A percentile compares a stretch with the other conserved stretches of the same genome.
These are phyloP conservation scores for Gymnodraco acuticeps DNA, from an alignment of 2,797 vertebrate genomes.

Conservation along the genomic window DNA sequence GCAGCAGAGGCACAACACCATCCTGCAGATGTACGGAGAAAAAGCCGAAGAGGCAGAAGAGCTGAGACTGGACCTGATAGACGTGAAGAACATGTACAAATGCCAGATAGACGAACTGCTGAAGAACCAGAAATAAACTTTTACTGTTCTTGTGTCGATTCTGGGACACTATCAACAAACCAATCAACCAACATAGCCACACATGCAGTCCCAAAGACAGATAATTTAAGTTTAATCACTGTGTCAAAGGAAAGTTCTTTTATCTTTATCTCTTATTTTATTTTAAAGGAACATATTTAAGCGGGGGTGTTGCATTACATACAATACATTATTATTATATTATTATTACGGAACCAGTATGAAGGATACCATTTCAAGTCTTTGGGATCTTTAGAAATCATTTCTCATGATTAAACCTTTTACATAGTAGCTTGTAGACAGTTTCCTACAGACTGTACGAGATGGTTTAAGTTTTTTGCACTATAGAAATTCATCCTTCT, in stretches of 20 bases:
- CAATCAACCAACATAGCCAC: conserved; percentile 15
- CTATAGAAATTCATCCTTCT: conserved; percentile 54
- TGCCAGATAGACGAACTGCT: conserved; percentile 97
- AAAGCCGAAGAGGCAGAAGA: conserved; percentile 99
- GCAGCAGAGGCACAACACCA: conserved; percentile 98
- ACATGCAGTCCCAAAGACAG: conserved; percentile 42
- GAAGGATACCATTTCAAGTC: conserved; percentile 54
- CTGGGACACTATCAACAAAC: conserved; percentile 22
- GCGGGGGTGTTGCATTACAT: conserved; percentile 21
- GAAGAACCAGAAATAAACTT: conserved; percentile 86
- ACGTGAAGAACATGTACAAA: conserved; percentile 99
- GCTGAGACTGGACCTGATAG: conserved; percentile 94
- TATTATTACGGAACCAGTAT: conserved; percentile 45
- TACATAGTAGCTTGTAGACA: conserved; percentile 27
- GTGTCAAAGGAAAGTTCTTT: conserved; percentile 34
- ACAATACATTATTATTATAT: conserved; percentile 34
- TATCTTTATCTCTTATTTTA: conserved; percentile 43
- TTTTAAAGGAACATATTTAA: conserved; percentile 61
- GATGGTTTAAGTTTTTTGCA: conserved; percentile 66
- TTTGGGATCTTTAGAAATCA: conserved; percentile 23
- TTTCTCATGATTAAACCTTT: conserved; percentile 37
- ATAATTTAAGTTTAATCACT: conserved; percentile 48
- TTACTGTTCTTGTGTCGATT: not conserved
- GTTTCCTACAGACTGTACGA: conserved; percentile 44
- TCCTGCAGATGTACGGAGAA: conserved; percentile 99